Evolutionary conservation across 2,888 invertebrate genomes (phyloP).

Genomic region (Caenorhabditis wallacei): DNA sequence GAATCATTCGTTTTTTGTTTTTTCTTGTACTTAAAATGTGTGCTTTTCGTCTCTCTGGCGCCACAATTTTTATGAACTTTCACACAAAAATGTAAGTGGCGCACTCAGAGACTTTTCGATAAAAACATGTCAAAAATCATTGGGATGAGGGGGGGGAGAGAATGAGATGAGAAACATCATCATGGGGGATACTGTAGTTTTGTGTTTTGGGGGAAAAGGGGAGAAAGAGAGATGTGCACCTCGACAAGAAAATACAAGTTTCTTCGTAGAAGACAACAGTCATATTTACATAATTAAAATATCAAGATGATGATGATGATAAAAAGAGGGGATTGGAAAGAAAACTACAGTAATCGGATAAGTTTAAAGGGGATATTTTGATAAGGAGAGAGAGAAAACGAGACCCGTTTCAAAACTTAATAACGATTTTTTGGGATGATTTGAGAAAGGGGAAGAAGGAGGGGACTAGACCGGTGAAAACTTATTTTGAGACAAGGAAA

Average conservation of each 20-base stretch:
- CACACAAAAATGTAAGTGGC: slow-evolving; percentile 47
- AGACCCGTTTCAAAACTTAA: slow-evolving; percentile 45
- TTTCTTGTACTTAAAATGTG: slow-evolving; percentile 22
- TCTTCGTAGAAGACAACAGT: slow-evolving; percentile 17
- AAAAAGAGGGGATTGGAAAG: neutral
- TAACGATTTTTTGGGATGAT: slow-evolving; percentile 47
- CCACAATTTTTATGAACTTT: slow-evolving; percentile 44
- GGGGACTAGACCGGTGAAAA: slow-evolving; percentile 54
- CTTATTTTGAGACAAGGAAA: slow-evolving; percentile 28
- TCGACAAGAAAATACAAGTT: slow-evolving; percentile 39
- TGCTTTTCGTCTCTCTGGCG: slow-evolving; percentile 46
- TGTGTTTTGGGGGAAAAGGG: slow-evolving; percentile 19
- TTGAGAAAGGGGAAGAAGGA: neutral
- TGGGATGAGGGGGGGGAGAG: neutral
- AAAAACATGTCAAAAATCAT: slow-evolving; percentile 36
- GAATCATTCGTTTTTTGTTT: slow-evolving; percentile 4
- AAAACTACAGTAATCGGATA: slow-evolving; percentile 33
- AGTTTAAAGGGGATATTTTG: slow-evolving; percentile 4
- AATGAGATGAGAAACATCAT: neutral
- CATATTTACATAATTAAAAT: slow-evolving; percentile 60
- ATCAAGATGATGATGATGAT: neutral
- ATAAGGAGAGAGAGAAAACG: slow-evolving; percentile 15
- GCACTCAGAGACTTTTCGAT: slow-evolving; percentile 43
- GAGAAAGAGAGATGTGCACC: slow-evolving; percentile 30
- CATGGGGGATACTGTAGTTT: slow-evolving; percentile 31